Base-by-base conservation (phyloP, 2,113 vertebrate species). In the Bothrops jararaca region DNA sequence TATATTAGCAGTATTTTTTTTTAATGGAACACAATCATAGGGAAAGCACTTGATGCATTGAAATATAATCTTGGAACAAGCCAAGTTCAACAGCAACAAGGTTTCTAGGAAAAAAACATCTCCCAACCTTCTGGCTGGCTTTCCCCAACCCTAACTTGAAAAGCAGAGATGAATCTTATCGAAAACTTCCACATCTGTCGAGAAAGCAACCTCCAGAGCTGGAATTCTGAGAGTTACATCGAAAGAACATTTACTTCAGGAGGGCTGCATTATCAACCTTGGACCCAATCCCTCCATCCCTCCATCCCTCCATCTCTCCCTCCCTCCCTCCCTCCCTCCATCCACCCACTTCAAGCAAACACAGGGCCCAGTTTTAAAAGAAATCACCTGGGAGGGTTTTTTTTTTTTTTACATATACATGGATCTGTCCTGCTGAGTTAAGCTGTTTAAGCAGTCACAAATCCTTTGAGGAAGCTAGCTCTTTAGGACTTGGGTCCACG, bases 11-110 rank as follows among this genome's bases (percentile, higher is more conserved):
- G 80, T 91, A 93, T 96, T 20, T 80, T 80, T 80, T 50, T 80
- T 80, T 94, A 90, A 90, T 95, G 89, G 50, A 85, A 88, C 29
- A 42, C 7, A 34, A 86, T 90, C 39, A 89, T 93, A 95, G 58
- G 92, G 87, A 80, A 89, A 94, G 86, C 90, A 93, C 87, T 89
- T 89, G 86, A 94, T 89, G 86, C 92, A 86, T 80, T 88, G 92
- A 92, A 5, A 87, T 48, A 56, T 95, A 96, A 90, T 88, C 60
- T 93, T 86, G 93, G 94, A 95, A 85, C 11, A 54, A 95, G 87
- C 10, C 85, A 94, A 95, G 89, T 29, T 80, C 91, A 92, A 86
- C 22, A 89, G 92, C 90, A 94, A 0, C 50, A 85, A 93, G 45
- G 34, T 95, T 88, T 94, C 91, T 88, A 54, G 34, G 7, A 50